Conservation (phyloP, 2,113 vertebrate genomes). For the Lipotes vexillifer region DNA sequence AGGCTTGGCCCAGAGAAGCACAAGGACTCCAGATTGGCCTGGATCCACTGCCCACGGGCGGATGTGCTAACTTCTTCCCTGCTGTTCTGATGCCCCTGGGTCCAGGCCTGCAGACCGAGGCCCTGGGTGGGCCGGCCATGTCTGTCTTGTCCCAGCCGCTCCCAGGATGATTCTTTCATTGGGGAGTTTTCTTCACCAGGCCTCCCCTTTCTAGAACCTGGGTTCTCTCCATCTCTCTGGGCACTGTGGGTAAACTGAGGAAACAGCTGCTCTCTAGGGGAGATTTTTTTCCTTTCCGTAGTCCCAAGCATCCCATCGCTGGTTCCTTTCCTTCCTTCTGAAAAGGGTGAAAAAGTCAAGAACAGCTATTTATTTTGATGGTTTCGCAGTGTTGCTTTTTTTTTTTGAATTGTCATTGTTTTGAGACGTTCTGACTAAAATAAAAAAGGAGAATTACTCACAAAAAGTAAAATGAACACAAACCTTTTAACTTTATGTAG, state of each 20-base stretch:
- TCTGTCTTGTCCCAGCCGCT: neutral
- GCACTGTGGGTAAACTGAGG: neutral
- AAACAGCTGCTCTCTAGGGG: neutral
- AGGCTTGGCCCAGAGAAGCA: too few relatives aligned
- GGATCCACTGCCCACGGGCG: fast-evolving
- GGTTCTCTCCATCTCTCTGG: neutral
- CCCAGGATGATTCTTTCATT: too few relatives aligned
- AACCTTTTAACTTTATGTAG: neutral
- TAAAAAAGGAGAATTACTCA: neutral
- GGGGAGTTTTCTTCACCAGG: neutral
- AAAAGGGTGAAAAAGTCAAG: neutral
- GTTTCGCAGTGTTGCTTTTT: neutral
- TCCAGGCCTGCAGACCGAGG: neutral
- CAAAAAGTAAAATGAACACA: neutral
- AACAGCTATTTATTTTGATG: neutral
- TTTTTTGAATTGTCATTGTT: conserved; percentile 25
- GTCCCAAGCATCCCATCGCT: neutral
- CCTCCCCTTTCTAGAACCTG: neutral
- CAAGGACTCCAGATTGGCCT: neutral
- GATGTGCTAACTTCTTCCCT: neutral
- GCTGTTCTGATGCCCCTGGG: neutral
- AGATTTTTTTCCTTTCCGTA: fast-evolving
- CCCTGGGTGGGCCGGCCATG: neutral
- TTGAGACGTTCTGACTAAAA: conserved; percentile 20
- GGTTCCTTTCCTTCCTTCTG: neutral